Evolutionary conservation across 2,888 invertebrate genomes (phyloP).

Genomic region (Plemyria rubiginata): DNA sequence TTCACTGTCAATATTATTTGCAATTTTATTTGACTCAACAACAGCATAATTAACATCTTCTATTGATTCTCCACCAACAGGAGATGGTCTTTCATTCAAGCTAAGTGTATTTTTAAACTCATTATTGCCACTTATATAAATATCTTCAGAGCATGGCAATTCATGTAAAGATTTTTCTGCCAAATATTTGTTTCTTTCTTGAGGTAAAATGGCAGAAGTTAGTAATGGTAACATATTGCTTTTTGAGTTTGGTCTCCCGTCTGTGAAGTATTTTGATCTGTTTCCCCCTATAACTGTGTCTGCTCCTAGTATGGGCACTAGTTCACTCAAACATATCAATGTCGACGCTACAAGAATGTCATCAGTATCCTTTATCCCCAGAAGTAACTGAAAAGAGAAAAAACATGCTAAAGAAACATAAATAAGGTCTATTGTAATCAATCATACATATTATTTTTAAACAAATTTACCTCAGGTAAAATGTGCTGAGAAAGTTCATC

Average conservation of each 20-base stretch:
- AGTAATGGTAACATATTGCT: slow-evolving; percentile 41
- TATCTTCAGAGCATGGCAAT: slow-evolving; percentile 67
- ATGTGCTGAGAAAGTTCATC: slow-evolving; percentile 91
- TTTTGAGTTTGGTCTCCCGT: slow-evolving; percentile 90
- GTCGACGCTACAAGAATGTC: slow-evolving; percentile 93
- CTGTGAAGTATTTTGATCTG: slow-evolving; percentile 92
- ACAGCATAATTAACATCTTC: slow-evolving; percentile 61
- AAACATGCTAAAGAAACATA: not conserved
- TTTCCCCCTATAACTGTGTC: slow-evolving; percentile 94
- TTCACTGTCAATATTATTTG: slow-evolving; percentile 83
- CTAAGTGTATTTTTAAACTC: slow-evolving; percentile 61
- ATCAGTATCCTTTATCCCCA: slow-evolving; percentile 94
- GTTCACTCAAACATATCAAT: slow-evolving; percentile 91
- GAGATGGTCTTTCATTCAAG: slow-evolving; percentile 90
- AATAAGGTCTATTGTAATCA: not conserved
- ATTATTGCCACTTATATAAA: slow-evolving; percentile 53
- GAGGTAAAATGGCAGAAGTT: slow-evolving; percentile 34
- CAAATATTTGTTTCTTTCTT: slow-evolving; percentile 48
- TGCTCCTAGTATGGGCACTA: slow-evolving; percentile 94
- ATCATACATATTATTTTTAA: not conserved
- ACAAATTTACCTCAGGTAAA: slow-evolving; percentile 90
- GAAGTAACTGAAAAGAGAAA: slow-evolving; percentile 86
- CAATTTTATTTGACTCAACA: slow-evolving; percentile 64
- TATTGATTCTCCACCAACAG: slow-evolving; percentile 92
- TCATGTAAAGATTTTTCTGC: slow-evolving; percentile 62